A percentile compares a stretch with the other conserved stretches of the same genome.
These are phyloP conservation scores for Loxodonta africana DNA, from an alignment of 2,113 vertebrate species.

Conservation along the genomic window DNA sequence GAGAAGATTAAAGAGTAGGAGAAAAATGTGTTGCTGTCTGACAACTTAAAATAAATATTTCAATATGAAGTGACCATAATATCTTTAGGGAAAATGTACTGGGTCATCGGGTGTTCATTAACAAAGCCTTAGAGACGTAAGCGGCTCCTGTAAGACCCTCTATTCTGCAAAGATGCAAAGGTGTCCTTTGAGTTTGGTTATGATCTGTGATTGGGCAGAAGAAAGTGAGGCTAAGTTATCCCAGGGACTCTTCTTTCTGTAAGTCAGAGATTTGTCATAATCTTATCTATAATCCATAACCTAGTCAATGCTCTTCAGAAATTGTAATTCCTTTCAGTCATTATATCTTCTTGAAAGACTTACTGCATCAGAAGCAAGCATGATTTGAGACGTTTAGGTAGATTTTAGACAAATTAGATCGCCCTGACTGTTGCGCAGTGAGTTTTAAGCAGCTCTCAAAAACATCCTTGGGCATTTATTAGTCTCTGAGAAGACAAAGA, in stretches of 20 bases:
- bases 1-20: slow-evolving; percentile 75
- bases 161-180: slow-evolving; percentile 39
- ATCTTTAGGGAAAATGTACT: slow-evolving; percentile 53
- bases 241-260: slow-evolving; percentile 31
- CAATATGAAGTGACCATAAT: slow-evolving; percentile 54
- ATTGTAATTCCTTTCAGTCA: slow-evolving; percentile 68
- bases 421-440: neutral
- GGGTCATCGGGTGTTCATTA: slow-evolving; percentile 54
- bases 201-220: slow-evolving; percentile 7
- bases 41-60: slow-evolving; percentile 80
- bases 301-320: slow-evolving; percentile 76
- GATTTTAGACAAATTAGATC: slow-evolving; percentile 40
- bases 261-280: slow-evolving; percentile 68
- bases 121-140: slow-evolving; percentile 64
- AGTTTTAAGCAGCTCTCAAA: slow-evolving; percentile 27
- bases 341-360: slow-evolving; percentile 64
- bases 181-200: slow-evolving; percentile 37
- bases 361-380: neutral
- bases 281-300: slow-evolving; percentile 76
- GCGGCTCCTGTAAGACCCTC: neutral
- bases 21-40: slow-evolving; percentile 65
- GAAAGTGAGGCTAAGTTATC: slow-evolving; percentile 8
- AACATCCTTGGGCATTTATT: slow-evolving; percentile 53
- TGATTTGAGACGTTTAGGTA: neutral
- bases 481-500: slow-evolving; percentile 71